These are phyloP conservation scores for Rhopalosiphum padi DNA, from an alignment of 1,140 invertebrate species.

Conservation along the genomic window DNA sequence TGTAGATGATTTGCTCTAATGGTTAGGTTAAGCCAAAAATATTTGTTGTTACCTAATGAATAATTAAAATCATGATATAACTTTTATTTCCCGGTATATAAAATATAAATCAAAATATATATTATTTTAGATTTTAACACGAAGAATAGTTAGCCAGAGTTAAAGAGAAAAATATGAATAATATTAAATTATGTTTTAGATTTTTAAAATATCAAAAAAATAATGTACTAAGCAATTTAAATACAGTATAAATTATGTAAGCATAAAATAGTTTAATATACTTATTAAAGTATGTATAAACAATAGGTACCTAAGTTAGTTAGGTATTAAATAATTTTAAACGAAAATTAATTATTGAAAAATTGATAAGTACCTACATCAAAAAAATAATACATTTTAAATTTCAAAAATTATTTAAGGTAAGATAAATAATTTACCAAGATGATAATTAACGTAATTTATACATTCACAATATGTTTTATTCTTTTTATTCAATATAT, in stretches of 20 bases:
- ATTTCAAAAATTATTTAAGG: not conserved
- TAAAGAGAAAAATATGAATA: not conserved
- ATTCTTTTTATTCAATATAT: no score
- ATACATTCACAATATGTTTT: no score
- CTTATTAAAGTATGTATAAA: not conserved
- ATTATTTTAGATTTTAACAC: not conserved
- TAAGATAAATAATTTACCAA: no score
- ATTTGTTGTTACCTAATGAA: not conserved
- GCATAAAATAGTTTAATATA: no score
- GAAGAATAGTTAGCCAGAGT: not conserved
- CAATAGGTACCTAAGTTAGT: no score
- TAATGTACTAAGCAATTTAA: not conserved
- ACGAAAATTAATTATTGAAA: not conserved
- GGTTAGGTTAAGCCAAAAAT: constrained; percentile 30
- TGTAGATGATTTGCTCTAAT: constrained; percentile 52
- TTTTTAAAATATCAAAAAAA: not conserved
- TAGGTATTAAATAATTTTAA: not conserved
- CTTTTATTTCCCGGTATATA: not conserved
- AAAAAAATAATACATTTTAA: not conserved
- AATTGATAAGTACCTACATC: not conserved
- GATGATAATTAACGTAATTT: no score
- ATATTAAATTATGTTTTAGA: not conserved
- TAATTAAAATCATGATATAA: not conserved
- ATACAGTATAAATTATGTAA: not conserved
- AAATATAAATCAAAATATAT: not conserved